Conservation (phyloP, 2,888 invertebrate genomes). For the Hydropsyche betteni region DNA sequence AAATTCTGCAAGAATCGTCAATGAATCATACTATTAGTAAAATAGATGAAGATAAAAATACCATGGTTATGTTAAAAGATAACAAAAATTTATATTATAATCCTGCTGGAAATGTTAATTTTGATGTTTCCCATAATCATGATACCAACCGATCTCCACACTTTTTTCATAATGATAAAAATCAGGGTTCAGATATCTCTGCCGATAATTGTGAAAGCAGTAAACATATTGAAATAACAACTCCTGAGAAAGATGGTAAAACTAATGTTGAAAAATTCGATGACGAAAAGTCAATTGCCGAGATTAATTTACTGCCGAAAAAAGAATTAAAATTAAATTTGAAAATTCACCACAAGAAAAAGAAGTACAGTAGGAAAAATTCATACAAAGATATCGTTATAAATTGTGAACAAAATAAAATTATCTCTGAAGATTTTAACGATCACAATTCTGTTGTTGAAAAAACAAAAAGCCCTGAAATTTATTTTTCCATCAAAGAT, state of each 20-base stretch:
- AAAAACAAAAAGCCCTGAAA: background rate
- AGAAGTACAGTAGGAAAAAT: constrained; percentile 13
- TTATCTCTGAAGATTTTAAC: too few species aligned
- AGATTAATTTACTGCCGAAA: background rate
- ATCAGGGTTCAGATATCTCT: background rate
- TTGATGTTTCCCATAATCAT: too few species aligned
- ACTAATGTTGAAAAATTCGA: background rate
- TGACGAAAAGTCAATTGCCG: background rate
- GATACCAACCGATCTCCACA: too few species aligned
- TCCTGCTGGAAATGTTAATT: too few species aligned
- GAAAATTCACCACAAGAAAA: constrained; percentile 10
- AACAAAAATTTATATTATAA: too few species aligned
- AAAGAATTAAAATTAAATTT: constrained; percentile 24
- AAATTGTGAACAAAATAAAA: too few species aligned
- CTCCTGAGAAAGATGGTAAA: background rate
- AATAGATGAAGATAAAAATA: too few species aligned
- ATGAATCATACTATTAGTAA: too few species aligned
- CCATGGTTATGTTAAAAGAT: too few species aligned
- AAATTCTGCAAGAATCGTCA: too few species aligned
- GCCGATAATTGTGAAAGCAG: background rate
- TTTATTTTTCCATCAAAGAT: background rate
- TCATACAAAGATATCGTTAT: too few species aligned
- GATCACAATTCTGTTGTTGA: background rate
- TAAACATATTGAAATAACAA: too few species aligned
- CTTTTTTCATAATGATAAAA: background rate